Conservation (phyloP, 2,113 vertebrate species). For the Sakesphorus luctuosus region DNA sequence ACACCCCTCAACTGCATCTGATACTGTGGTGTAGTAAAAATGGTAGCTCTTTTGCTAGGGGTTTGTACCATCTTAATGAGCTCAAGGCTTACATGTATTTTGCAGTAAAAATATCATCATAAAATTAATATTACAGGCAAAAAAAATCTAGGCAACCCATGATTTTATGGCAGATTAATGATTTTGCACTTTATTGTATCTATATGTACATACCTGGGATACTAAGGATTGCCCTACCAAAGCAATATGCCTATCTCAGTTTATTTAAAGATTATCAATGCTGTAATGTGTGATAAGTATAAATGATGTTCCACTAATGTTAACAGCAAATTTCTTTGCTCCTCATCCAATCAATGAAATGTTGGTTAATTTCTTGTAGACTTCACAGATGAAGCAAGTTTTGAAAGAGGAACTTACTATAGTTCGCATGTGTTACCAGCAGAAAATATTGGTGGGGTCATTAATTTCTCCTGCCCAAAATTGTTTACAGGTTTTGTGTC, state of each 20-base stretch:
- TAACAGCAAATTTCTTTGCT: background rate
- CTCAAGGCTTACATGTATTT: background rate
- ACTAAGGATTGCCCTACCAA: background rate
- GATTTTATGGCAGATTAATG: background rate
- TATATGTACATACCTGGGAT: background rate
- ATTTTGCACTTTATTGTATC: background rate
- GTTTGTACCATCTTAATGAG: background rate
- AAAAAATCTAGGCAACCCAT: background rate
- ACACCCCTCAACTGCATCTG: background rate
- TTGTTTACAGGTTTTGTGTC: background rate
- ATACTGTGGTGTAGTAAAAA: background rate
- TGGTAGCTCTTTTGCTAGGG: background rate
- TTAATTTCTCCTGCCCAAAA: background rate
- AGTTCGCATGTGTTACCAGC: background rate
- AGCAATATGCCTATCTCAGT: background rate
- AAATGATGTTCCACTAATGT: background rate
- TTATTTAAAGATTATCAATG: background rate
- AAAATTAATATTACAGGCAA: background rate
- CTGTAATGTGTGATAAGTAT: background rate
- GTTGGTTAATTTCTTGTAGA: background rate
- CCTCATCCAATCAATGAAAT: background rate
- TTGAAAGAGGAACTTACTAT: background rate
- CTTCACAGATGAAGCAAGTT: background rate
- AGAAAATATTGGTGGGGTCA: background rate
- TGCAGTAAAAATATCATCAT: background rate